A percentile compares a stretch with the other conserved stretches of the same genome.
Conservation (phyloP, 2,888 invertebrate species). For the Yponomeuta plumbellus region DNA sequence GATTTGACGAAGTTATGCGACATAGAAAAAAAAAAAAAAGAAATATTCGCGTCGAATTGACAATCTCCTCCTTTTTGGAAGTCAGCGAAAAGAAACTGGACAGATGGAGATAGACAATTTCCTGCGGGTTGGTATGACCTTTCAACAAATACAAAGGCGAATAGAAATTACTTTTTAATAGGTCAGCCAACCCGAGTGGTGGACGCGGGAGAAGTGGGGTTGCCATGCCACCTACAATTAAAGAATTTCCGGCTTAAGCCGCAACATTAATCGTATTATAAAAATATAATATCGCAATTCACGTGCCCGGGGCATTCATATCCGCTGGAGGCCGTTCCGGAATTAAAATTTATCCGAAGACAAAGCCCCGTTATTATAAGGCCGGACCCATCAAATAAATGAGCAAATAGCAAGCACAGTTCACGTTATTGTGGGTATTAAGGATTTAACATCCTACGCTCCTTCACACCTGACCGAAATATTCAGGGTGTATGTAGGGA, state of each 20-base stretch:
- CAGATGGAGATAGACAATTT: background rate
- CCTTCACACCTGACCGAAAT: background rate
- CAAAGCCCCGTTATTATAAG: background rate
- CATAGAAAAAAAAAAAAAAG: too few species aligned
- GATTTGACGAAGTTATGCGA: too few species aligned
- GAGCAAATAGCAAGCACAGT: background rate
- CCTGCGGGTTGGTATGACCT: constrained; percentile 32
- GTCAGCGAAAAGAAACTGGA: background rate
- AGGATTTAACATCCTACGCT: background rate
- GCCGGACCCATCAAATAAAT: background rate
- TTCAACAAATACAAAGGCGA: constrained; percentile 58
- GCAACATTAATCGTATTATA: background rate
- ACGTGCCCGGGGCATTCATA: background rate
- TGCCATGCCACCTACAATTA: constrained; percentile 1
- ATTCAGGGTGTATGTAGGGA: background rate
- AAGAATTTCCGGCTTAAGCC: background rate
- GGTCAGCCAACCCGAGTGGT: constrained; percentile 52
- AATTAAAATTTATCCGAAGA: background rate
- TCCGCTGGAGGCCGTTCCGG: background rate
- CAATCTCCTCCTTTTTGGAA: too few species aligned
- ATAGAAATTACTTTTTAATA: constrained; percentile 69
- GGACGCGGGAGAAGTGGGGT: constrained; percentile 3
- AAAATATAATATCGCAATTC: background rate
- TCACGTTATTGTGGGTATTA: background rate
- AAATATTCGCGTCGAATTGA: too few species aligned